Evolutionary conservation across 2,113 vertebrate genomes (phyloP).

Genomic region (Dunckerocampus dactyliophorus): DNA sequence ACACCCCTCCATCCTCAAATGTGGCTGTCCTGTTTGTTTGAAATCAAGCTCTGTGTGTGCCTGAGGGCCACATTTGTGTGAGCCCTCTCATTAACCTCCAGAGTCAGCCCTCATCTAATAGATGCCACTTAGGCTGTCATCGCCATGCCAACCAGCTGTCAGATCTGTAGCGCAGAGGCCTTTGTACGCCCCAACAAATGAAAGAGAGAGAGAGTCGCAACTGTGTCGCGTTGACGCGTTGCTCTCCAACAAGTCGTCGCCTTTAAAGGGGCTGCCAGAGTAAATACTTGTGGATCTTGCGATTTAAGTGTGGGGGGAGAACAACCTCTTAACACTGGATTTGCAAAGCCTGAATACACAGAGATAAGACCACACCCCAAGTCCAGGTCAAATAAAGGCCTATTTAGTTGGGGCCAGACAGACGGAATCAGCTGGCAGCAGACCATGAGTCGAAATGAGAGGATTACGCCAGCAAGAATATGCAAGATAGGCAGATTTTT

Average conservation of each 20-base stretch:
- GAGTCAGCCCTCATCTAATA: slow-evolving; percentile 54
- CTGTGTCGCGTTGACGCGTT: slow-evolving; percentile 45
- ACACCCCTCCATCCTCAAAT: slow-evolving; percentile 23
- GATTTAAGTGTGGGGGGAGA: slow-evolving; percentile 15
- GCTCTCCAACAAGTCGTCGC: slow-evolving; percentile 44
- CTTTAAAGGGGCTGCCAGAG: slow-evolving; percentile 50
- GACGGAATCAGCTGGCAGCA: slow-evolving; percentile 57
- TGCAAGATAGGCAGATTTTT: slow-evolving; percentile 58
- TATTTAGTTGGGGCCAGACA: slow-evolving; percentile 48
- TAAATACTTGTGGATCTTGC: slow-evolving; percentile 51
- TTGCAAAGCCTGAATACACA: slow-evolving; percentile 51
- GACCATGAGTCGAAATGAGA: slow-evolving; percentile 51
- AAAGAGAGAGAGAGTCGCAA: slow-evolving; percentile 22
- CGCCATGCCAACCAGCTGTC: slow-evolving; percentile 69
- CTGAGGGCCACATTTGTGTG: slow-evolving; percentile 43
- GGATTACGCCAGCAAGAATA: slow-evolving; percentile 59
- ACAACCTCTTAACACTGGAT: slow-evolving; percentile 37
- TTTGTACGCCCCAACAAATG: slow-evolving; percentile 33
- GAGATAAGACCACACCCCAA: slow-evolving; percentile 55
- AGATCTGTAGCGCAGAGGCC: slow-evolving; percentile 34
- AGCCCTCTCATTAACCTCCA: slow-evolving; percentile 57
- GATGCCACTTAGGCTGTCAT: slow-evolving; percentile 70
- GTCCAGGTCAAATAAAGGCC: slow-evolving; percentile 58
- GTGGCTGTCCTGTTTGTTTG: slow-evolving; percentile 66
- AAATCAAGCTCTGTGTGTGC: slow-evolving; percentile 30